Evolutionary conservation across 2,797 vertebrate species (phyloP), one percentile per base, ranked within the genome.

Genomic region (Oreortyx pictus): DNA sequence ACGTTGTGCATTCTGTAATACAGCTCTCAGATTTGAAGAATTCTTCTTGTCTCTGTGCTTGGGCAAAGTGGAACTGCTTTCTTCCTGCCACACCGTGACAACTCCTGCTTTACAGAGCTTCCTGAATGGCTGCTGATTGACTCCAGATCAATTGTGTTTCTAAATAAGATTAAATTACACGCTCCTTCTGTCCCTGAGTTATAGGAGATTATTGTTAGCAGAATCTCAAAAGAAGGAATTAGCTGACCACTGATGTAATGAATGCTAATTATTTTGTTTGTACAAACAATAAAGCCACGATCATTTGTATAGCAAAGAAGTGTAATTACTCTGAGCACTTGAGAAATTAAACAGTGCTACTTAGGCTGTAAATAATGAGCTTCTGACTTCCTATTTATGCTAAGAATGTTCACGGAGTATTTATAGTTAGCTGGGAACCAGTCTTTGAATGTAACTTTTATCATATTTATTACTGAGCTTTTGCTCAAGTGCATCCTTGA

Each of bases 191-290:
- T 73, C 83, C 86, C 66, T 52, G 57, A 54, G 71, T 83, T 70
- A 78, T 3, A 79, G 84, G 89, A 94, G 91, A 83, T 92, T 95
- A 64, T 52, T 80, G 65, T 89, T 44, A 56, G 76, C 74, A 93
- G 78, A 90, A 95, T 94, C 91, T 96, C 94, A 95, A 86, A 96
- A 94, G 82, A 90, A 95, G 92, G 93, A 93, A 93, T 50, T 95
- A 94, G 94, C 82, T 93, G 86, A 96, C 96, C 92, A 74, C 70
- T 90, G 79, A 90, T 88, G 95, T 94, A 97, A 97, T 97, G 95
- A 95, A 96, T 96, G 94, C 92, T 95, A 97, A 97, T 97, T 94
- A 97, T 80, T 96, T 96, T 97, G 95, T 97, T 96, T 97, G 93
- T 89, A 90, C 85, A 96, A 97, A 97, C 94, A 97, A 96, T 91